Percentiles rank a stretch among this genome's conserved stretches.
Evolutionary conservation across 2,888 invertebrate genomes (phyloP).

Genomic region (Erynnis tages): DNA sequence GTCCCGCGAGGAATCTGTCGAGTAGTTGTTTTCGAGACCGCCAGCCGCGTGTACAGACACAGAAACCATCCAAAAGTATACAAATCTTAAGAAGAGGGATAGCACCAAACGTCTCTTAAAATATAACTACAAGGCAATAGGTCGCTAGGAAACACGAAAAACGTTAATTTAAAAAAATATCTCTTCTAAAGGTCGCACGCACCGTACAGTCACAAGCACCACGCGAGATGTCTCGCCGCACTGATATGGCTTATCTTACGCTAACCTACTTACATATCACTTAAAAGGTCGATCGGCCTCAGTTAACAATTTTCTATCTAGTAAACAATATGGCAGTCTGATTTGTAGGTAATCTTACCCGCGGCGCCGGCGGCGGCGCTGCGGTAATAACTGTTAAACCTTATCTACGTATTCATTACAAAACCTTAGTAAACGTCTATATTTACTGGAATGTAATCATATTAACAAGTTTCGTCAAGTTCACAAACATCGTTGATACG

Average conservation of each 20-base stretch:
- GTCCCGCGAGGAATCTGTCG: too few relatives aligned
- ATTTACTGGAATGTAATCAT: constrained; percentile 10
- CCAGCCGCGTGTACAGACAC: too few relatives aligned
- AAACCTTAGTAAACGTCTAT: background rate
- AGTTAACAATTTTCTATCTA: constrained; percentile 28
- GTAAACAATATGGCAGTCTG: constrained; percentile 36
- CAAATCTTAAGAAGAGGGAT: constrained; percentile 1
- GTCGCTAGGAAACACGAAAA: constrained; percentile 10
- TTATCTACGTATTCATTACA: background rate
- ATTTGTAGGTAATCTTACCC: constrained; percentile 20
- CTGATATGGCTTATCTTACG: constrained; percentile 33
- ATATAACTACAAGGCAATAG: constrained; percentile 1
- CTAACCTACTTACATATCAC: constrained; percentile 27
- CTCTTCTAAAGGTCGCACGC: background rate
- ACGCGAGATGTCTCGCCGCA: background rate
- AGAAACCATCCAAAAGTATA: background rate
- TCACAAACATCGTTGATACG: constrained; percentile 3
- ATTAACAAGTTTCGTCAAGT: background rate
- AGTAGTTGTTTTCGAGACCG: too few relatives aligned
- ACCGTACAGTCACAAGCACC: background rate
- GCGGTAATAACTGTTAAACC: background rate
- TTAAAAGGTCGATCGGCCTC: constrained; percentile 22
- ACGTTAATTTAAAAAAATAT: constrained; percentile 17
- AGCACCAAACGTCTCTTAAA: constrained; percentile 23
- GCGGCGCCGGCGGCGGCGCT: background rate